These are phyloP conservation scores for Stegodyphus mimosarum DNA, from an alignment of 1,140 invertebrate species.

Conservation along the genomic window DNA sequence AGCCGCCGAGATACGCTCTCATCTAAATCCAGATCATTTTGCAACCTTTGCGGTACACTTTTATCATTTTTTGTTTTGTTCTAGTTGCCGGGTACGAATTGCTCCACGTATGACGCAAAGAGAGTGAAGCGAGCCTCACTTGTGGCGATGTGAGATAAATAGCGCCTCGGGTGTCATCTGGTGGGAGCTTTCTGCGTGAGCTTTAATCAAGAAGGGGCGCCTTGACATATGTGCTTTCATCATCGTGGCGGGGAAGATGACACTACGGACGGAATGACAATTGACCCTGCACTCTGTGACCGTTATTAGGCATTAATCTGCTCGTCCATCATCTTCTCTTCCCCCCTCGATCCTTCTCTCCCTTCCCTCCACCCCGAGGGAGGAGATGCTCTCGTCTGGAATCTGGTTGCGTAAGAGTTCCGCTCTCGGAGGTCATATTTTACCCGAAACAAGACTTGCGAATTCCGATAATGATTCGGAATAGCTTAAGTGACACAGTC, in stretches of 20 bases:
- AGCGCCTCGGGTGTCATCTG: conserved; percentile 30
- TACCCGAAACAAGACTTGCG: too few species aligned
- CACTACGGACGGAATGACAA: conserved; percentile 44
- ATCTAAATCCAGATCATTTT: not conserved
- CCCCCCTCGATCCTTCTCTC: not conserved
- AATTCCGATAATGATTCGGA: too few species aligned
- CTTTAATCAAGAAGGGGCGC: conserved; percentile 18
- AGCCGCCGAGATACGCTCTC: too few species aligned
- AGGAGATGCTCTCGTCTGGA: not conserved
- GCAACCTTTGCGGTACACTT: not conserved
- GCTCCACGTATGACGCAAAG: not conserved
- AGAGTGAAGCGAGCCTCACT: not conserved
- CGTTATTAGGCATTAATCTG: conserved; percentile 54
- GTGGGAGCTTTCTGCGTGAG: not conserved
- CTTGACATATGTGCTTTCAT: conserved; percentile 18
- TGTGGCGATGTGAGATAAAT: conserved; percentile 31
- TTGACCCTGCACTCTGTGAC: conserved; percentile 47
- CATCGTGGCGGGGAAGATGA: conserved; percentile 7
- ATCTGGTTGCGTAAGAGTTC: not conserved
- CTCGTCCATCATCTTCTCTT: conserved; percentile 20
- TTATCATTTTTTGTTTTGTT: not conserved
- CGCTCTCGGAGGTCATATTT: too few species aligned
- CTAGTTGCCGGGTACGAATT: not conserved
- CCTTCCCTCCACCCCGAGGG: not conserved
- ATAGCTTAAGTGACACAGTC: too few species aligned